Conservation (phyloP, 2,113 vertebrate genomes). For the Cyphomyrus plagiostoma region DNA sequence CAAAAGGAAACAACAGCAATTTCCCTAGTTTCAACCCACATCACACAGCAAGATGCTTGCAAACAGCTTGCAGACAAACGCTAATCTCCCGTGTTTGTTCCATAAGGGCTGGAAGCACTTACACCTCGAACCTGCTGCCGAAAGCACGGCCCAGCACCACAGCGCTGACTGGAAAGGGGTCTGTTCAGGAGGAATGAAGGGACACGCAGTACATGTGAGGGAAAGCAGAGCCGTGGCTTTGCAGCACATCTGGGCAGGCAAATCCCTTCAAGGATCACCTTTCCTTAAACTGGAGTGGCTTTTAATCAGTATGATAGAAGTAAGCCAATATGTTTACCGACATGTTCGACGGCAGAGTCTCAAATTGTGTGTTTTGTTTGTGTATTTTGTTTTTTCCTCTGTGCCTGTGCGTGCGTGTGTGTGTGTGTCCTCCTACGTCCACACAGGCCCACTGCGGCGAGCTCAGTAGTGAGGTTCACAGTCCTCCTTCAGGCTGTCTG, state of each 20-base stretch:
- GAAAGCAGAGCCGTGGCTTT: not conserved
- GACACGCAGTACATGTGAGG: not conserved
- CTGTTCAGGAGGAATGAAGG: not conserved
- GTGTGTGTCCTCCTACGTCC: not conserved
- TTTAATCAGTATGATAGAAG: not conserved
- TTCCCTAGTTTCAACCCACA: not conserved
- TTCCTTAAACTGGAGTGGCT: not conserved
- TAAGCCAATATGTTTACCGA: not conserved
- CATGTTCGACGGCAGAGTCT: not conserved
- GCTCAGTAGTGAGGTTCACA: slow-evolving; percentile 76
- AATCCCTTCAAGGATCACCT: not conserved
- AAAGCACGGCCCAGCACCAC: not conserved
- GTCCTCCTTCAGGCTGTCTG: slow-evolving; percentile 87
- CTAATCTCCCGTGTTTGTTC: not conserved
- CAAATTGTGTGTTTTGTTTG: not conserved
- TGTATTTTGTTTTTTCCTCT: not conserved
- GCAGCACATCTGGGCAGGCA: not conserved
- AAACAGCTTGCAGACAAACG: not conserved
- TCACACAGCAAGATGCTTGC: not conserved
- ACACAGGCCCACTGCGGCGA: not conserved
- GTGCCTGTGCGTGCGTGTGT: not conserved
- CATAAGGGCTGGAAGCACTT: not conserved
- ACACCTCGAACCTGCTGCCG: not conserved
- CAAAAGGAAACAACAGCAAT: not conserved
- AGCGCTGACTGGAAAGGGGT: not conserved